A percentile compares a stretch with the other conserved stretches of the same genome.
phyloP scores from a whole-genome alignment of 2,113 vertebrate species.

The Epinephelus fuscoguttatus region DNA sequence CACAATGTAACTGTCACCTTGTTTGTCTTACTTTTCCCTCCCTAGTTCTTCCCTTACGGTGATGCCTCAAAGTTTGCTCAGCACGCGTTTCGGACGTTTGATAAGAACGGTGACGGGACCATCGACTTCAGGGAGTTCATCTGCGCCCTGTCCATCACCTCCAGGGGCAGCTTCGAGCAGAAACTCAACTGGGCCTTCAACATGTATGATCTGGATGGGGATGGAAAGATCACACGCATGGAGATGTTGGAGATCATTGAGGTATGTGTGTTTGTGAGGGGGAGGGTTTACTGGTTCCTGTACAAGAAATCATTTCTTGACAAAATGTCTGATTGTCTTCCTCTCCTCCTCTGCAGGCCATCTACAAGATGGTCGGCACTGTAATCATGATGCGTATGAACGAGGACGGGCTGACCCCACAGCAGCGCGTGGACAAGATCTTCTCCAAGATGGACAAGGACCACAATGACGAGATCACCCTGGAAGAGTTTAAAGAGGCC shows the following conservation, averaged over 20 bases:
- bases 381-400: constrained; percentile 99
- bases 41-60: constrained; percentile 96
- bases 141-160: constrained; percentile 96
- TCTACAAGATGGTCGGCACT: constrained; percentile 99
- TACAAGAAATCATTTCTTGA: not conserved
- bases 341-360: constrained; percentile 86
- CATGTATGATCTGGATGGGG: constrained; percentile 97
- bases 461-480: constrained; percentile 96
- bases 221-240: constrained; percentile 95
- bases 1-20: not conserved
- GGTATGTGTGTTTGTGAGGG: constrained; percentile 62
- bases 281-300: not conserved
- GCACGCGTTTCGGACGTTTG: constrained; percentile 97
- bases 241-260: constrained; percentile 97
- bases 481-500: constrained; percentile 99
- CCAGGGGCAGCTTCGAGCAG: constrained; percentile 97
- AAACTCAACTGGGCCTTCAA: constrained; percentile 99
- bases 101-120: constrained; percentile 97
- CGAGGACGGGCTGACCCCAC: constrained; percentile 95
- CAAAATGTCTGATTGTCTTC: too few relatives aligned
- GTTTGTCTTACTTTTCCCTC: not conserved
- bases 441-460: constrained; percentile 99
- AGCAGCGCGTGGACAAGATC: constrained; percentile 99
- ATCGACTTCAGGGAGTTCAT: constrained; percentile 99
- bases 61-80: constrained; percentile 99